These are phyloP conservation scores for Diglossa brunneiventris DNA, from an alignment of 2,113 vertebrate genomes.

Conservation along the genomic window DNA sequence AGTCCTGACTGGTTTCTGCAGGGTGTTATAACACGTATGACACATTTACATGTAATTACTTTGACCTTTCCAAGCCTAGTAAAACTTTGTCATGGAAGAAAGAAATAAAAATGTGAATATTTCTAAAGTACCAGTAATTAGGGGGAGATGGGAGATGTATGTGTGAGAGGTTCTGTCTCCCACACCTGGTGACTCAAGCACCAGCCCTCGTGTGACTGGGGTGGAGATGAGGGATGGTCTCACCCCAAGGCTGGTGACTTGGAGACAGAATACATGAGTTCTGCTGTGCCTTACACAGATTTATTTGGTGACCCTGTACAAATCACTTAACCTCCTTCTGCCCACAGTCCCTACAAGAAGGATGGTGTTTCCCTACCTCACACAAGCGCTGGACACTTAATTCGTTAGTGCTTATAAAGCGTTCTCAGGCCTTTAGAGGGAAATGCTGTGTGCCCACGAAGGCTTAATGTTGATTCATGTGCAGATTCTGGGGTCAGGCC, in stretches of 20 bases:
- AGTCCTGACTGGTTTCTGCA: not conserved
- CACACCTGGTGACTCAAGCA: not conserved
- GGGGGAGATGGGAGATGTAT: not conserved
- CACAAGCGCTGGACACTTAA: conserved; percentile 11
- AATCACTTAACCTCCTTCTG: conserved; percentile 55
- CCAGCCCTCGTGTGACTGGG: not conserved
- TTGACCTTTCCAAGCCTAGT: conserved; percentile 25
- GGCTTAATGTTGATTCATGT: conserved; percentile 33
- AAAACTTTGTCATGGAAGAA: not conserved
- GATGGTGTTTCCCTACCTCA: not conserved
- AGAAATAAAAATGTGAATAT: not conserved
- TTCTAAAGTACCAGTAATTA: not conserved
- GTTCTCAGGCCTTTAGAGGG: not conserved
- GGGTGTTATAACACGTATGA: not conserved
- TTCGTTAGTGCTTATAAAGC: conserved; percentile 51
- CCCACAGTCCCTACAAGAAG: conserved; percentile 3
- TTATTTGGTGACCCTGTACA: conserved; percentile 50
- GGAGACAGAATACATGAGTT: conserved; percentile 22
- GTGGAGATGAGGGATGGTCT: conserved; percentile 18
- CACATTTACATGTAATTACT: conserved; percentile 24
- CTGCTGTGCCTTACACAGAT: conserved; percentile 37
- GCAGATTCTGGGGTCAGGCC: not conserved
- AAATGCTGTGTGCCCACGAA: not conserved
- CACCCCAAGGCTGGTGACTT: not conserved
- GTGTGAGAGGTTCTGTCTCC: not conserved